Evolutionary conservation across 1,140 invertebrate species (phyloP), one percentile per base, ranked within the genome.

Genomic region (Calephelis nemesis): DNA sequence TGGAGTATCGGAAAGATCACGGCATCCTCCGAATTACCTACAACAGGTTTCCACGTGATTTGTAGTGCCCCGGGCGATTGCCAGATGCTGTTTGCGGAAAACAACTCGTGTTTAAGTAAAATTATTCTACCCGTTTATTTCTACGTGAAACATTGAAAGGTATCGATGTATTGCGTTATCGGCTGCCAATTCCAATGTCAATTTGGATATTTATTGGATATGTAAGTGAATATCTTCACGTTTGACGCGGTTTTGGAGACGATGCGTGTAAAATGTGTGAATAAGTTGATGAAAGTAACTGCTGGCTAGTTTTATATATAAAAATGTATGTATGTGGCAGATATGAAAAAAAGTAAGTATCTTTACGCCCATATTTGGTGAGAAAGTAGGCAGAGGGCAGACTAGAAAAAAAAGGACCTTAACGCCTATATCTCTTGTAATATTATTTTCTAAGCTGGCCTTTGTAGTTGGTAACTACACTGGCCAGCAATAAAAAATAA

Each of bases 41-140:
- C 88, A 91, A 87, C 85, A 88, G 85, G 84, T 89, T 88, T 85
- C 87, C 87, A 83, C 76, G 87, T 89, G 88, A 91, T 91, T 91
- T 91, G 88, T 91, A 77, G 81, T 70, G 78, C 87, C 85, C 88
- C 68, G 83, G 85, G 85, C 80, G 68, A 76, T 80, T 76, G 82
- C 84, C 82, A 72, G 79, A 84, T 85, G 80, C 78, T 80, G 77
- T 79, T 83, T 83, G 73, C 67, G 74, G 72, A 80, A 82, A 83
- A 89, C 82, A 84, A 87, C 82, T 79, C 80, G 78, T 74, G 74
- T 82, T 86, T 83, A 88, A 78, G 74, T 78, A 78, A 87, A 86
- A 87, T 82, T 83, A 80, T 85, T 76, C 73, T 68, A 50, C 65
- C 71, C 67, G 66, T 19, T 66, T 66, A 66, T 66, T 42, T 66